These are phyloP conservation scores for Drosophila sp. DNA, from an alignment of 1,140 invertebrate species.

Conservation along the genomic window DNA sequence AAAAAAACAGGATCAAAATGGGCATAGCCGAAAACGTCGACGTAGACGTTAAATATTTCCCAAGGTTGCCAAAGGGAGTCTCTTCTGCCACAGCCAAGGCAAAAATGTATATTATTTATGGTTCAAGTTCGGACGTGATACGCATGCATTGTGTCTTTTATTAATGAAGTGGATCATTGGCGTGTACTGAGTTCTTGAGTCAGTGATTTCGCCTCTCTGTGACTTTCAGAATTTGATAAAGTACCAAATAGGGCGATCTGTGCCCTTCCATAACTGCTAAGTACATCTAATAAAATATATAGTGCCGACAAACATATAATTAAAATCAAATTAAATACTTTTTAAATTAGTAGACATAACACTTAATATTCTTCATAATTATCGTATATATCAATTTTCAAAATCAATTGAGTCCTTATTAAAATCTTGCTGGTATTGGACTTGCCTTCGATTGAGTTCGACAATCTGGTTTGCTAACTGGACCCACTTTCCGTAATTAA, in stretches of 20 bases:
- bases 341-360: no score
- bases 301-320: background rate
- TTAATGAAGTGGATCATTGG: conserved; percentile 62
- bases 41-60: conserved; percentile 58
- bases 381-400: no score
- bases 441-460: no score
- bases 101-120: conserved; percentile 76
- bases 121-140: conserved; percentile 58
- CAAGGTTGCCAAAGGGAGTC: conserved; percentile 62
- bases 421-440: background rate
- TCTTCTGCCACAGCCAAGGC: conserved; percentile 12
- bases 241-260: background rate
- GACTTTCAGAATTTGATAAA: background rate
- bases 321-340: background rate
- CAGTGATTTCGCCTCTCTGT: background rate
- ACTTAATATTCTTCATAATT: no score
- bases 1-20: conserved; percentile 60
- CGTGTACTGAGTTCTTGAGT: conserved; percentile 4
- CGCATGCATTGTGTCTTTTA: conserved; percentile 57
- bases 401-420: background rate
- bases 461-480: no score
- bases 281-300: background rate
- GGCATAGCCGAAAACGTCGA: conserved; percentile 64
- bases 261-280: background rate
- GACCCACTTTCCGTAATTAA: conserved; percentile 12